These are phyloP conservation scores for Onychomys arenicola DNA, from an alignment of 2,797 vertebrate species.

Conservation along the genomic window DNA sequence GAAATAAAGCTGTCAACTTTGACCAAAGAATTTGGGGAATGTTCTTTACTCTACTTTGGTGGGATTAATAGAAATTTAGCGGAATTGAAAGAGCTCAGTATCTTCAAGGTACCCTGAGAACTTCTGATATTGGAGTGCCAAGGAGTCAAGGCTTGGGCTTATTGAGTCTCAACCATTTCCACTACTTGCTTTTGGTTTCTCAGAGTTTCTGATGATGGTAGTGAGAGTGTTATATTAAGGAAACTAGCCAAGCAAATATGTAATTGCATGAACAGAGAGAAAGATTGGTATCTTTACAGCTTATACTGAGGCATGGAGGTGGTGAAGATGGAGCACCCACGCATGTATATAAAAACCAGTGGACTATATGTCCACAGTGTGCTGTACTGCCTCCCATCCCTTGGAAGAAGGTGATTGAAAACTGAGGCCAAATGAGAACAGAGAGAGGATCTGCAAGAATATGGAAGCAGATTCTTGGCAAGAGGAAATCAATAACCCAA, in stretches of 20 bases:
- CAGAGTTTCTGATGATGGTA: background rate
- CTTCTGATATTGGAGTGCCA: background rate
- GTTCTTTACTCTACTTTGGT: background rate
- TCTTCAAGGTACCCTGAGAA: background rate
- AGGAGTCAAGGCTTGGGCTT: background rate
- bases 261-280: background rate
- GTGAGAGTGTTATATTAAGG: slow-evolving; percentile 26
- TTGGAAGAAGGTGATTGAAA: slow-evolving; percentile 25
- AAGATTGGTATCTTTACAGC: background rate
- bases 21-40: background rate
- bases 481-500: background rate
- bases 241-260: background rate
- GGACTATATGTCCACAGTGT: background rate
- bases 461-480: background rate
- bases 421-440: background rate
- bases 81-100: background rate
- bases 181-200: background rate
- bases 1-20: background rate
- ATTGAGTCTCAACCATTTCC: background rate
- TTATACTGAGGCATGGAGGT: background rate
- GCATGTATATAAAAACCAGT: background rate
- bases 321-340: background rate
- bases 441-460: background rate
- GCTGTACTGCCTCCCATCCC: too few species aligned
- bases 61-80: background rate